These are phyloP conservation scores for Ancistrus triradiatus DNA, from an alignment of 2,113 vertebrate species.

Conservation along the genomic window DNA sequence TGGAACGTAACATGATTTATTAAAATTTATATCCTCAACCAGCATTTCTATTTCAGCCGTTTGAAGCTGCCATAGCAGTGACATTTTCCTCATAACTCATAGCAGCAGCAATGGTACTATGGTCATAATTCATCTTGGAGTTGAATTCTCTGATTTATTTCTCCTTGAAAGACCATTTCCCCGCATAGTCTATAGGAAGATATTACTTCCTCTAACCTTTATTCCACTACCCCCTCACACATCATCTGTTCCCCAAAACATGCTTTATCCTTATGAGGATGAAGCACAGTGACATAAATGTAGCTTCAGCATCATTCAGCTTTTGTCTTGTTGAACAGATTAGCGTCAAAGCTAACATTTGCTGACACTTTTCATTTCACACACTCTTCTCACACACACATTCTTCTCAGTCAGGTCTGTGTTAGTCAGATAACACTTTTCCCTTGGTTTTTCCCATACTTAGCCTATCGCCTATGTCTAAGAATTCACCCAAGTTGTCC, in stretches of 20 bases:
- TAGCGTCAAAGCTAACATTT: neutral
- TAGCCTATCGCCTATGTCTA: neutral
- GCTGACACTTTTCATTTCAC: neutral
- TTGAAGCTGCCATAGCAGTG: neutral
- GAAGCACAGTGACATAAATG: neutral
- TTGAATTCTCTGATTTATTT: neutral
- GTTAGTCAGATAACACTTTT: neutral
- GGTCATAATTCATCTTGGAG: neutral
- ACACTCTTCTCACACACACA: neutral
- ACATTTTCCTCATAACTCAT: neutral
- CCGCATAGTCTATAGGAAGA: neutral
- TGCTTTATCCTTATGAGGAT: neutral
- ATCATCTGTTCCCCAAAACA: neutral
- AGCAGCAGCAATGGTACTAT: neutral
- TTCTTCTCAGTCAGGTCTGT: neutral
- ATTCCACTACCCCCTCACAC: neutral
- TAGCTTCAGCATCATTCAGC: neutral
- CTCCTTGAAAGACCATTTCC: neutral
- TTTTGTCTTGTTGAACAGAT: conserved; percentile 1
- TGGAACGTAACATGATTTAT: too few species aligned
- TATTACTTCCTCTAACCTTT: neutral
- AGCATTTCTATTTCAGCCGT: neutral
- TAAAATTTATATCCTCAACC: neutral
- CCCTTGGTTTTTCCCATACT: conserved; percentile 2
- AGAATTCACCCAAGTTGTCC: neutral